Conservation (phyloP, 2,113 vertebrate genomes). For the Ictalurus furcatus region DNA sequence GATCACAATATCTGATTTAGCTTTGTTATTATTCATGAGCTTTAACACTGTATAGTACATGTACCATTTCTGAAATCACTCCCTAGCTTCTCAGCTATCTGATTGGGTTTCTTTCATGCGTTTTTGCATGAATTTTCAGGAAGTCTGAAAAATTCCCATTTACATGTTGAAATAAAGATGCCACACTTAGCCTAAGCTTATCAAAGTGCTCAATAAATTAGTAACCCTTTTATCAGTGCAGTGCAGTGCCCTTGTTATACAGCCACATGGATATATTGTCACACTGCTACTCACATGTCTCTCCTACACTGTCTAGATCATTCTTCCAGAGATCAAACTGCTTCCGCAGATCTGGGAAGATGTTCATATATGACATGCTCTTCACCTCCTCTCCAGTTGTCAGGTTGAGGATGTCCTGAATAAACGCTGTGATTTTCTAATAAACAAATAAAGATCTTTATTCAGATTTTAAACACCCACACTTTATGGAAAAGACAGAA, state of each 20-base stretch:
- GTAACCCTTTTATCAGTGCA: no score
- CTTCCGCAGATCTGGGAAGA: conserved; percentile 72
- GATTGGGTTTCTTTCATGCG: neutral
- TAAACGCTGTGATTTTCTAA: conserved; percentile 81
- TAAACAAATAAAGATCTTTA: conserved; percentile 1
- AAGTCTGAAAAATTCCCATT: neutral
- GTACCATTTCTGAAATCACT: no score
- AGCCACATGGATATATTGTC: neutral
- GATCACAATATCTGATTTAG: no score
- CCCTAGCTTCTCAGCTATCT: neutral
- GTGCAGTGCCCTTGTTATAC: neutral
- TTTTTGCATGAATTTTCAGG: neutral
- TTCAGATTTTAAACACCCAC: neutral
- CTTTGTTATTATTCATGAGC: no score
- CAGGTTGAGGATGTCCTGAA: conserved; percentile 63
- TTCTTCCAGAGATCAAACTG: conserved; percentile 70
- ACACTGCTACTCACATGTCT: conserved; percentile 66
- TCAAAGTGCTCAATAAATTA: no score
- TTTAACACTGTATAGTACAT: no score
- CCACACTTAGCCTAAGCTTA: no score
- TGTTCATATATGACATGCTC: conserved; percentile 49
- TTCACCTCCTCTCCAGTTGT: conserved; percentile 74
- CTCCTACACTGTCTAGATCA: neutral
- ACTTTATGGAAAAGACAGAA: no score
- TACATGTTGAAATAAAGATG: no score